phyloP scores from a whole-genome alignment of 2,797 vertebrate genomes.

The Smutsia gigantea region DNA sequence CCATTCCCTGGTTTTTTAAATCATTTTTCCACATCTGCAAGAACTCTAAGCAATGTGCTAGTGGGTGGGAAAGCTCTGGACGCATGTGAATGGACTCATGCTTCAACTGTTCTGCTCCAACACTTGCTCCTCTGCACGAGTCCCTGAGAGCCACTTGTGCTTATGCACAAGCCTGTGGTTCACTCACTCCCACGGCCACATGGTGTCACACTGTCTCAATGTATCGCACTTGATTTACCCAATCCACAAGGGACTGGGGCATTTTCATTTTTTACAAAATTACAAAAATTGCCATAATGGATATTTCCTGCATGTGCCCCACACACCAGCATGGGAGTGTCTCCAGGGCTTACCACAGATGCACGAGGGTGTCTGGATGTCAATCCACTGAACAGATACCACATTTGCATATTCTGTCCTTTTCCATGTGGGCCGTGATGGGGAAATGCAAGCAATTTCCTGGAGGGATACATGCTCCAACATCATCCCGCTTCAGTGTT shows the following conservation, averaged over 20 bases:
- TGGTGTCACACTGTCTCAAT: accelerated
- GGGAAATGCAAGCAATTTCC: neutral
- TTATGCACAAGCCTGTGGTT: accelerated
- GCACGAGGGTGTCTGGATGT: neutral
- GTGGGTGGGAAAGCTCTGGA: too few relatives aligned
- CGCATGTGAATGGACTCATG: neutral
- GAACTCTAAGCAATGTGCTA: neutral
- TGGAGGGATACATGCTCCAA: accelerated
- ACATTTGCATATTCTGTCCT: accelerated
- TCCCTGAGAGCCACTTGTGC: accelerated
- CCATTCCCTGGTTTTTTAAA: neutral
- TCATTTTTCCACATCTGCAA: neutral
- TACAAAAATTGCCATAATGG: neutral
- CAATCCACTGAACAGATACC: neutral
- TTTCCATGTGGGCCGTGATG: accelerated
- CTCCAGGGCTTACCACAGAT: neutral
- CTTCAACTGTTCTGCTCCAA: neutral
- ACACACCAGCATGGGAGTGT: accelerated
- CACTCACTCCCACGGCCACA: accelerated
- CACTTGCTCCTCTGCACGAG: neutral
- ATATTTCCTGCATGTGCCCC: accelerated
- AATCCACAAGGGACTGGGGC: neutral
- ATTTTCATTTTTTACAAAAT: neutral
- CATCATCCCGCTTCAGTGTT: accelerated
- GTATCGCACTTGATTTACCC: too few relatives aligned